A percentile compares a stretch with the other conserved stretches of the same genome.
phyloP scores from a whole-genome alignment of 2,113 vertebrate species.

The Glaucidium brasilianum region DNA sequence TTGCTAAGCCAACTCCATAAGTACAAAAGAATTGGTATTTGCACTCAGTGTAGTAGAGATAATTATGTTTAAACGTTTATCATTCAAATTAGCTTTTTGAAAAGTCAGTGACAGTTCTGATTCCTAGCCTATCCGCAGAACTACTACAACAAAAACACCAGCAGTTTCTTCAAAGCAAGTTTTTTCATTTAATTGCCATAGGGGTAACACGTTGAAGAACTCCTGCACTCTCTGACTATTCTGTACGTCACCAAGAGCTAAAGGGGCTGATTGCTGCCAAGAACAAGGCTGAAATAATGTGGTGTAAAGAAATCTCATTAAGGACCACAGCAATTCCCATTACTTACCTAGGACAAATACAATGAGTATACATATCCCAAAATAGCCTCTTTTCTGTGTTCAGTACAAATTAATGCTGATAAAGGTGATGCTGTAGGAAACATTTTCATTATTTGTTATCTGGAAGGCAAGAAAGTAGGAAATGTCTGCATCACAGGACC shows the following conservation, averaged over 20 bases:
- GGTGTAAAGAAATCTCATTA: neutral
- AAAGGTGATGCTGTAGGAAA: neutral
- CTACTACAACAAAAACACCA: neutral
- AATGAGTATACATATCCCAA: no score
- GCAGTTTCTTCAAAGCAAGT: neutral
- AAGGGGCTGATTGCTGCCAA: neutral
- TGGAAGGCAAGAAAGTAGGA: neutral
- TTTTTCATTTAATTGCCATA: neutral
- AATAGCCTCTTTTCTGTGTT: neutral
- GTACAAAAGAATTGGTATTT: neutral
- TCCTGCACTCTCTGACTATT: neutral
- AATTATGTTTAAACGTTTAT: neutral
- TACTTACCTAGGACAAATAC: neutral
- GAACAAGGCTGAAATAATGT: neutral
- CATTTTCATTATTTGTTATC: neutral
- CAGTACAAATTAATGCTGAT: neutral
- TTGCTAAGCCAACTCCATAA: neutral
- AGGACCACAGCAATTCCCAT: neutral
- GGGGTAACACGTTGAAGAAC: neutral
- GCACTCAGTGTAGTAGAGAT: neutral
- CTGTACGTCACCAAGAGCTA: neutral
- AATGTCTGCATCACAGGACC: neutral
- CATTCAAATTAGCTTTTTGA: neutral
- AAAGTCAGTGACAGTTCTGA: neutral
- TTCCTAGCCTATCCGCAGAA: neutral